These are phyloP conservation scores for Cerceris ruficornis DNA, from an alignment of 2,888 invertebrate species.

Conservation along the genomic window DNA sequence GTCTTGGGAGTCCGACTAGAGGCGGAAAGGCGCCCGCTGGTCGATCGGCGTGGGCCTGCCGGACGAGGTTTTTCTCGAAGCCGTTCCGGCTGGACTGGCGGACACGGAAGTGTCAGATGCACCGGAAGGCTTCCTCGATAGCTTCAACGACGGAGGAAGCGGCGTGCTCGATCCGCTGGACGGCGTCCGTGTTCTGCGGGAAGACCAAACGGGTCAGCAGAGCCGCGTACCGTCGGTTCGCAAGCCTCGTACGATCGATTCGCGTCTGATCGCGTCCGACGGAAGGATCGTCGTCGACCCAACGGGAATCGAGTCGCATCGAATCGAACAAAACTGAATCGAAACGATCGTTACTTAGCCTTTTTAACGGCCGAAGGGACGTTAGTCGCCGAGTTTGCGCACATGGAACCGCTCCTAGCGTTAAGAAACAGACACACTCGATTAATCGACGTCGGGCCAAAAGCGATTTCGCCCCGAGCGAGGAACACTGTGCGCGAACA, in stretches of 20 bases:
- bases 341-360: slow-evolving; percentile 77
- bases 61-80: slow-evolving; percentile 68
- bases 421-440: slow-evolving; percentile 52
- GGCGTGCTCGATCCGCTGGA: slow-evolving; percentile 89
- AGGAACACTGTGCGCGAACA: too few species aligned
- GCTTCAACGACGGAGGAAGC: slow-evolving; percentile 85
- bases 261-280: background rate
- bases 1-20: slow-evolving; percentile 68
- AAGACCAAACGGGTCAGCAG: background rate
- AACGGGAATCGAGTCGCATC: background rate
- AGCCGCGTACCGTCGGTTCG: background rate
- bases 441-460: background rate
- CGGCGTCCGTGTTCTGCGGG: slow-evolving; percentile 87
- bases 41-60: slow-evolving; percentile 80
- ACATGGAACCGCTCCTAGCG: slow-evolving; percentile 78
- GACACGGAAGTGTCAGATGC: slow-evolving; percentile 86
- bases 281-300: too few species aligned
- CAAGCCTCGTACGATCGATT: background rate
- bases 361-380: slow-evolving; percentile 79
- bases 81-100: background rate
- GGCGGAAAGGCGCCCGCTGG: slow-evolving; percentile 80
- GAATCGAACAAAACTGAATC: slow-evolving; percentile 21
- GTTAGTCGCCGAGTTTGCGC: slow-evolving; percentile 81
- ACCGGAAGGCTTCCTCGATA: slow-evolving; percentile 87
- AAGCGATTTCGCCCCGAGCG: background rate